Conservation (phyloP, 2,113 vertebrate genomes). For the Merops nubicus region DNA sequence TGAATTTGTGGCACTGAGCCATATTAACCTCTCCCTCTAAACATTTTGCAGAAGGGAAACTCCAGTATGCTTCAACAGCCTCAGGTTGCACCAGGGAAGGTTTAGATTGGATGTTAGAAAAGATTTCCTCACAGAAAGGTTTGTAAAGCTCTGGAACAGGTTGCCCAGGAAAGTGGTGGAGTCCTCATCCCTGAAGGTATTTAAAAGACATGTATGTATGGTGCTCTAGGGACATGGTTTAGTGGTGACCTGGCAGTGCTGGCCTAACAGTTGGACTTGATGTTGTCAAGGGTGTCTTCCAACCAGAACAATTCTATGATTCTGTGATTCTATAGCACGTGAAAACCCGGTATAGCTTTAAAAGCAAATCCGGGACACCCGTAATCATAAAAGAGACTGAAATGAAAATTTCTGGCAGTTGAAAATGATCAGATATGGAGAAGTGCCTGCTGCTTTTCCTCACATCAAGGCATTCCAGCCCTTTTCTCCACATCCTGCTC, state of each 20-base stretch:
- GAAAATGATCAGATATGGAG: neutral
- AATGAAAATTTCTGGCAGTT: neutral
- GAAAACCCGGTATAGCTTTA: neutral
- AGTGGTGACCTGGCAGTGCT: too few species aligned
- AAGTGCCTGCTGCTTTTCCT: neutral
- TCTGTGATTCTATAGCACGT: neutral
- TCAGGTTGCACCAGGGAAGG: too few species aligned
- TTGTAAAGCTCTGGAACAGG: too few species aligned
- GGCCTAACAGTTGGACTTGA: too few species aligned
- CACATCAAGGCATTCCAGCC: neutral
- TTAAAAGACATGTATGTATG: too few species aligned
- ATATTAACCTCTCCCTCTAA: neutral
- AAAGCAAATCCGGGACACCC: neutral
- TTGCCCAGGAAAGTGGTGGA: too few species aligned
- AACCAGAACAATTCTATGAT: too few species aligned
- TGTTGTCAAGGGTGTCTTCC: too few species aligned
- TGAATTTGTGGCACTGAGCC: conserved; percentile 19
- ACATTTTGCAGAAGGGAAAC: conserved; percentile 11
- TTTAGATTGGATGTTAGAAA: too few species aligned
- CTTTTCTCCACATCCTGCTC: neutral
- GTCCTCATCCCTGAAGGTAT: too few species aligned
- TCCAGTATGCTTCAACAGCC: neutral
- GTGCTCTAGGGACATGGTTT: too few species aligned
- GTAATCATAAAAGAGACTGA: neutral
- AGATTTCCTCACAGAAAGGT: too few species aligned